Conservation (phyloP, 2,888 invertebrate genomes). For the Ectropis crepuscularia region DNA sequence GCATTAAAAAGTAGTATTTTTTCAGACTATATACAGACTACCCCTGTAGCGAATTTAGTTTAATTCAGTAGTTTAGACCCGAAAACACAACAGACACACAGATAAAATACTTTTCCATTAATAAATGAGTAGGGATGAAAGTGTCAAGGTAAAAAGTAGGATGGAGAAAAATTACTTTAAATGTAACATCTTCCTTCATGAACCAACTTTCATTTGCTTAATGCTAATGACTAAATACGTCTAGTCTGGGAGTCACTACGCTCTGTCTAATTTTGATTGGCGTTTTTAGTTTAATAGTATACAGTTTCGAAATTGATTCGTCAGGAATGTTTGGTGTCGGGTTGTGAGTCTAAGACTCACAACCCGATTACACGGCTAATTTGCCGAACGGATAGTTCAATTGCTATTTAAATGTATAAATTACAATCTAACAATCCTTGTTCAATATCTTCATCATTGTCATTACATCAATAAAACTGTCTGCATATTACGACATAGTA, state of each 20-base stretch:
- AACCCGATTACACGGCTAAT: constrained; percentile 9
- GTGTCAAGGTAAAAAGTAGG: not conserved
- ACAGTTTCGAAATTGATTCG: constrained; percentile 48
- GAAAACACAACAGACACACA: too few relatives aligned
- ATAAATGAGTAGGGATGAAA: too few relatives aligned
- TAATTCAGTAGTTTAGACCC: too few relatives aligned
- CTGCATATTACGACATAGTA: too few relatives aligned
- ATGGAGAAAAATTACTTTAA: not conserved
- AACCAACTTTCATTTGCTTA: constrained; percentile 23
- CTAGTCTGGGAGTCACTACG: constrained; percentile 35
- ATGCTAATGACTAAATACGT: constrained; percentile 17
- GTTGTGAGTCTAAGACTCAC: constrained; percentile 28
- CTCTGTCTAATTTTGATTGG: constrained; percentile 51
- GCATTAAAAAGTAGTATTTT: too few relatives aligned
- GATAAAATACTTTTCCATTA: too few relatives aligned
- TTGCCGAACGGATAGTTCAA: not conserved
- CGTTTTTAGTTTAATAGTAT: constrained; percentile 53
- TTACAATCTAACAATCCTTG: too few relatives aligned
- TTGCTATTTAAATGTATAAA: not conserved
- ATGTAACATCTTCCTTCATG: constrained; percentile 7
- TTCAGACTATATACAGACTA: too few relatives aligned
- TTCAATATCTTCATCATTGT: too few relatives aligned
- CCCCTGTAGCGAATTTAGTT: too few relatives aligned
- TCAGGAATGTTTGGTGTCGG: constrained; percentile 34
- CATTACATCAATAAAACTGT: too few relatives aligned